Base-by-base conservation (phyloP, 1,140 invertebrate species). In the Lordiphosa mommai region DNA sequence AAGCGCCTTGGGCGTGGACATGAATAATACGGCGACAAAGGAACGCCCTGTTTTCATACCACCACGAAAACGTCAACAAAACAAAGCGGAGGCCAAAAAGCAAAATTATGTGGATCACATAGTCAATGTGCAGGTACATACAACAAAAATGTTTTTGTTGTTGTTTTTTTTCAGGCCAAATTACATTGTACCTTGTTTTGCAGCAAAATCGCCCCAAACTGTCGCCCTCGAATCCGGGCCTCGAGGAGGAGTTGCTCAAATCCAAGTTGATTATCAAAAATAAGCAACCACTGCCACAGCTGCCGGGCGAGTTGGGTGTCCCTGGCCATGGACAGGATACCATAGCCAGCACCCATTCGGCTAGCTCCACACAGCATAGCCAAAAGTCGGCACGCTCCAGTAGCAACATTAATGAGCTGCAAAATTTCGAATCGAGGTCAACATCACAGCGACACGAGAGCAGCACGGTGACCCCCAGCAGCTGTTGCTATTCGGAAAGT, bases 31-130 rank as follows among this genome's bases (percentile, higher is more conserved):
- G 17, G 37, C 49, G 17, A 84, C 90, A 76, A 90, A 91, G 43
- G 91, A 92, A 74, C 91, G 90, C 74, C 91, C 91, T 36, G 86
- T 91, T 70, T 91, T 92, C 61, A 91, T 92, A 72, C 88, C 91
- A 50, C 91, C 91, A 14, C 91, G 92, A 57, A 92, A 92, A 80
- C 88, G 91, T 61, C 74, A 88, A 67, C 74, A 88, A 67, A 91
- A 89, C 61, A 84, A 84, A 59, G 48, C 79, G 0, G 77, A 84
- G 41, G 90, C 91, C 17, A 92, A 92, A 67, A 92, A 92, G 51
- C 87, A 89, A 32, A 91, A 90, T 58, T 91, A 92, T 89, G 91
- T 92, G 10, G 92, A 92, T 64, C 91, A 92, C 60, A 91, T 92
- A 57, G 91, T 92, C 51, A 90, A 89, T 73, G 90, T 92, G 41